Base-by-base conservation (phyloP, 2,797 vertebrate genomes). In the Myotis vivesi region DNA sequence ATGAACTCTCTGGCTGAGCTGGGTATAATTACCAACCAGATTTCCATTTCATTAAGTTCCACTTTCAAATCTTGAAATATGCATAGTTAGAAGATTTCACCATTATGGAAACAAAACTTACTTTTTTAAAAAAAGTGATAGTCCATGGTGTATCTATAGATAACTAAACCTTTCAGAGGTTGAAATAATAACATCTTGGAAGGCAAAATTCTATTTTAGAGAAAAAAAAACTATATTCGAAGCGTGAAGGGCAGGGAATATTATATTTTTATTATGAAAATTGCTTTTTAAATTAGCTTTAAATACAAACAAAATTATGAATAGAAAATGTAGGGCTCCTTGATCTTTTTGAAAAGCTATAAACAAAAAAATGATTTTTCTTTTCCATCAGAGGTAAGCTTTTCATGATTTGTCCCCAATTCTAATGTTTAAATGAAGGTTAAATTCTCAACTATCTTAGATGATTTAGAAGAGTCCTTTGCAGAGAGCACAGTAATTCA, bases 1-100 rank as follows among this genome's bases (percentile, higher is more conserved):
- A 81, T 64, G 87, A 97, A 95, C 94, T 96, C 89, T 94, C 77
- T 44, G 85, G 57, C 82, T 96, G 89, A 92, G 30, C 82, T 22
- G 77, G 68, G 51, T 96, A 36, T 97, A 97, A 97, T 97, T 97
- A 97, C 25, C 64, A 95, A 94, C 71, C 38, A 96, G 79, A 94
- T 95, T 97, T 96, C 88, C 94, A 96, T 95, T 96, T 96, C 88
- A 97, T 97, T 97, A 96, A 76, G 71, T 94, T 93, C 69, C 69
- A 83, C 53, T 92, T 93, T 77, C 28, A 95, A 95, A 97, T 93
- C 85, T 86, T 88, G 16, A 97, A 96, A 92, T 95, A 55, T 91
- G 30, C 30, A 28, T 92, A 81, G 81, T 88, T 94, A 80, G n/a
- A 92, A 87, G 51, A 46, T 92, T 95, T 85, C 33, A 92, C 7